phyloP scores from a whole-genome alignment of 1,140 invertebrate species.

The Dendrolimus kikuchii region DNA sequence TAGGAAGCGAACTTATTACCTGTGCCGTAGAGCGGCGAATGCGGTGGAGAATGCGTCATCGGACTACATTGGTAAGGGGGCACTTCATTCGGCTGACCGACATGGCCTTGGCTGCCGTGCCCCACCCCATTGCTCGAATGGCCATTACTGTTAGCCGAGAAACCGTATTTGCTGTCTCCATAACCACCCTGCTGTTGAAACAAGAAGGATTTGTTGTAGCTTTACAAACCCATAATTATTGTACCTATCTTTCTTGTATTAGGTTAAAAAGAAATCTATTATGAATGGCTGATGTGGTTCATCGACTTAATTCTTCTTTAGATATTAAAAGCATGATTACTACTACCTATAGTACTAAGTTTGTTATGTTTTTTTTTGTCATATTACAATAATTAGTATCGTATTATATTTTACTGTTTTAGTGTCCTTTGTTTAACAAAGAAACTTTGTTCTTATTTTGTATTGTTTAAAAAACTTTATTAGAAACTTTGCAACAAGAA shows the following conservation, averaged over 20 bases:
- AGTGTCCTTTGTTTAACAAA: too few relatives aligned
- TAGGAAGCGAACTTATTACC: conserved; percentile 25
- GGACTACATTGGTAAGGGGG: conserved; percentile 50
- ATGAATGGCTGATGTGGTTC: too few relatives aligned
- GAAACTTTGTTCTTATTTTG: too few relatives aligned
- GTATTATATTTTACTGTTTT: too few relatives aligned
- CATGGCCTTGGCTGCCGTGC: conserved; percentile 23
- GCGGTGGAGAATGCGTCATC: conserved; percentile 69
- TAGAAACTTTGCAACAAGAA: too few relatives aligned
- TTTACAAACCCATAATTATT: background rate
- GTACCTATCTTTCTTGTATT: background rate
- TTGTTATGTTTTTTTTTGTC: too few relatives aligned
- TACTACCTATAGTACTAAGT: too few relatives aligned
- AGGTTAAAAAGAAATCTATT: background rate
- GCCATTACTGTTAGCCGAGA: conserved; percentile 51
- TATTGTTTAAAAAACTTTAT: too few relatives aligned
- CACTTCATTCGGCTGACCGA: conserved; percentile 32
- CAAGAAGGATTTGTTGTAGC: background rate
- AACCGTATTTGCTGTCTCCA: conserved; percentile 77
- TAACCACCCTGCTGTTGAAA: conserved; percentile 56
- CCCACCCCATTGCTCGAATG: conserved; percentile 24
- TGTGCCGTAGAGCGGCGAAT: conserved; percentile 70
- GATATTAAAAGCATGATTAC: too few relatives aligned
- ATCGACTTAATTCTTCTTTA: too few relatives aligned
- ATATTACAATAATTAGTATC: too few relatives aligned